phyloP scores from a whole-genome alignment of 2,113 vertebrate species.

The Misgurnus mizolepis region DNA sequence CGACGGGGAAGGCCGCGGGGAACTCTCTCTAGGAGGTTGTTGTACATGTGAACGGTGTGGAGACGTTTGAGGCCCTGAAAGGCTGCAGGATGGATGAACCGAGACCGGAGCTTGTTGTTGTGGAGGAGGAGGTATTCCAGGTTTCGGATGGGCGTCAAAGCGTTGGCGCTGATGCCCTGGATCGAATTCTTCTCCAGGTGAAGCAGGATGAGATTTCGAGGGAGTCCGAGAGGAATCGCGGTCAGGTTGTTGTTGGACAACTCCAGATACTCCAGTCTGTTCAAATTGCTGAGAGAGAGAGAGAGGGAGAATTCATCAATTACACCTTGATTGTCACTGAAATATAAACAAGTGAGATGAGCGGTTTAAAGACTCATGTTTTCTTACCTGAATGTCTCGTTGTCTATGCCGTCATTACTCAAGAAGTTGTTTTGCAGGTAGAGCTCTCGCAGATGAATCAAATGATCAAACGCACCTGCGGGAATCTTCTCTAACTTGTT shows the following conservation, averaged over 20 bases:
- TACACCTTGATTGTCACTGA: background rate
- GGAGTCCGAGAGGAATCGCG: constrained; percentile 86
- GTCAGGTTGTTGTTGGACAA: constrained; percentile 96
- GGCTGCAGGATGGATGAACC: constrained; percentile 84
- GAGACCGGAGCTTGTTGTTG: constrained; percentile 89
- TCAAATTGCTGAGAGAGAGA: constrained; percentile 79
- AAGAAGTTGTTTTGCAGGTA: constrained; percentile 95
- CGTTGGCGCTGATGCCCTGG: constrained; percentile 78
- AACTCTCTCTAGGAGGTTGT: constrained; percentile 90
- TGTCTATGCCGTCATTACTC: constrained; percentile 90
- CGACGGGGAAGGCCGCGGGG: constrained; percentile 89
- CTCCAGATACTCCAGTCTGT: constrained; percentile 91
- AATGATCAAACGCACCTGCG: constrained; percentile 83
- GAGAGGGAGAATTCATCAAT: constrained; percentile 17
- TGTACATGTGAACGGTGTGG: constrained; percentile 96
- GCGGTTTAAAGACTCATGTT: background rate
- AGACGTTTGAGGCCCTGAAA: constrained; percentile 94
- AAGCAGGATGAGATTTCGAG: constrained; percentile 88
- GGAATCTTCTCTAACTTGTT: constrained; percentile 96
- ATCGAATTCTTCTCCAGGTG: constrained; percentile 96
- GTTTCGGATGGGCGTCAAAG: constrained; percentile 84
- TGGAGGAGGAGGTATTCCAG: constrained; percentile 95
- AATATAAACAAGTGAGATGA: background rate
- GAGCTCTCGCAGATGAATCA: constrained; percentile 86
- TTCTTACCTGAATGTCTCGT: constrained; percentile 89